phyloP scores from a whole-genome alignment of 2,888 invertebrate species.

The Lasioglossum lativentre region DNA sequence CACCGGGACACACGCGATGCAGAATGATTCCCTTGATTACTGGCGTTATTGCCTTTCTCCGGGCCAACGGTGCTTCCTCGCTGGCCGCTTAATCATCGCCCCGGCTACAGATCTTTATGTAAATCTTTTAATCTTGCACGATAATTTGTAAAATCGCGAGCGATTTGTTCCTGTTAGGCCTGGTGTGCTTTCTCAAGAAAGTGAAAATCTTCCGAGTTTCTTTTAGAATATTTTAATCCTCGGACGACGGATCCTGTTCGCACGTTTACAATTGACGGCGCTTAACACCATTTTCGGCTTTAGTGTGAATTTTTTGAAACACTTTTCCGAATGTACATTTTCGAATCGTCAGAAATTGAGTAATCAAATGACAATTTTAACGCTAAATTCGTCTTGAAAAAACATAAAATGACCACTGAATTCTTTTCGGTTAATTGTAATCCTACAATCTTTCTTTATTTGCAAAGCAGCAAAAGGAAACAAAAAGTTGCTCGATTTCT shows the following conservation, averaged over 20 bases:
- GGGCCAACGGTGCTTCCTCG: neutral
- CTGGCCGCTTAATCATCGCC: neutral
- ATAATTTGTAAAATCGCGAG: neutral
- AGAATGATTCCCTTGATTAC: neutral
- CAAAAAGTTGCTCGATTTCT: neutral
- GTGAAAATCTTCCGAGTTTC: neutral
- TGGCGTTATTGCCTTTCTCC: constrained; percentile 9
- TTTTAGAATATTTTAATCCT: neutral
- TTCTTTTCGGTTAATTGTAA: too few relatives aligned
- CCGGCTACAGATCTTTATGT: neutral
- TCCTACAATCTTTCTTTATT: too few relatives aligned
- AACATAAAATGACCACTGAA: too few relatives aligned
- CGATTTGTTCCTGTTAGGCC: neutral
- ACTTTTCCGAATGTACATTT: too few relatives aligned
- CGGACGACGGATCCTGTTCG: neutral
- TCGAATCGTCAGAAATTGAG: too few relatives aligned
- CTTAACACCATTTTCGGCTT: neutral
- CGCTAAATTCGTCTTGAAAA: too few relatives aligned
- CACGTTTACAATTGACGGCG: too few relatives aligned
- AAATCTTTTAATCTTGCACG: neutral
- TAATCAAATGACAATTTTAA: too few relatives aligned
- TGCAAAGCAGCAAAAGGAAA: too few relatives aligned
- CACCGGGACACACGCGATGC: constrained; percentile 12
- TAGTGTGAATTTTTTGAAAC: neutral
- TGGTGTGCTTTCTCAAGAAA: neutral